Evolutionary conservation across 2,888 invertebrate species (phyloP), one percentile per base, ranked within the genome.

Genomic region (Augochlorella aurata): DNA sequence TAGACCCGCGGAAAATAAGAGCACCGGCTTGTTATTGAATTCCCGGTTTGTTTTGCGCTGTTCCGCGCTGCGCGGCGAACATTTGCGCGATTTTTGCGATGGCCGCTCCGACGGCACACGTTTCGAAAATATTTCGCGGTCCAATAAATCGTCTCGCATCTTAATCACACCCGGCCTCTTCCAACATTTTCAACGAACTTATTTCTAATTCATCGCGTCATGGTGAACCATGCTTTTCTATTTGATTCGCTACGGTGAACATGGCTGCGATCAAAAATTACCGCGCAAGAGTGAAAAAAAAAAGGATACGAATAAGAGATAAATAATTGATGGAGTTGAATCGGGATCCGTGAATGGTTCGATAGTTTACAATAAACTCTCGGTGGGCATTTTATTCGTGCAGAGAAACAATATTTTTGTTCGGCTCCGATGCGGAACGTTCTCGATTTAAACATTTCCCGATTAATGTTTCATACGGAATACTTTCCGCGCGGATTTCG

Each of bases 1-100:
- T 58, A 49, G 70, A 18, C 45, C 79, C 24, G 8, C 10, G 70
- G 44, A 50, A 77, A 77, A 77, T 79, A 70, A 69, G 65, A 77
- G 70, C 70, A 5, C 47, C 49, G 21, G 54, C 47, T 79, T 77
- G 77, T 68, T 68, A 68, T 77, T 47, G 65, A 77, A 77, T 49
- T 65, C 21, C 16, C 78, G 49, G 21, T 49, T 44, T 77, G 45
- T 70, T 66, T 79, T 47, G 21, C 16, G 21, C 50, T 45, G 44
- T 54, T 78, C 65, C 63, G 16, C 54, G 16, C 47, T 14, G 58
- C 0, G 47, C n/a, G 14, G 21, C n/a, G 47, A 65, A 70, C 38
- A 54, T 24, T 18, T 66, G 45, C n/a, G 29, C 68, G 38, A 29
- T 52, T 70, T 61, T 47, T 54, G 7, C 7, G 12, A 10, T 8